These are phyloP conservation scores for Charina bottae DNA, from an alignment of 2,113 vertebrate genomes.

Conservation along the genomic window DNA sequence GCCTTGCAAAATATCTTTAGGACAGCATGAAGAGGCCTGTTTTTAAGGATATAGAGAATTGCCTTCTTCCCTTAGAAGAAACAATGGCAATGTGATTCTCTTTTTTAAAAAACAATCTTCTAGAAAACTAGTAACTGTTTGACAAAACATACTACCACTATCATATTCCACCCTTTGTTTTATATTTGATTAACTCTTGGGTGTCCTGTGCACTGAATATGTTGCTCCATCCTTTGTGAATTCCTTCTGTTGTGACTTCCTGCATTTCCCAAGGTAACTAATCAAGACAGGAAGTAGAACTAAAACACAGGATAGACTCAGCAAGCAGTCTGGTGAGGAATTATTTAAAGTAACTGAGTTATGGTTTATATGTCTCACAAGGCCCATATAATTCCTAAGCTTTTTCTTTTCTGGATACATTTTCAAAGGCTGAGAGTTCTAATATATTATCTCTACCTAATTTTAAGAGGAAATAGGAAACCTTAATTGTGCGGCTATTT, in stretches of 20 bases:
- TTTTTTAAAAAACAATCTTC: neutral
- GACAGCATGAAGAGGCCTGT: slow-evolving; percentile 14
- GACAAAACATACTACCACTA: neutral
- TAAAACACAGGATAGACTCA: neutral
- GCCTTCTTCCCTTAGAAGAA: neutral
- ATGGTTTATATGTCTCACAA: neutral
- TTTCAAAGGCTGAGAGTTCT: neutral
- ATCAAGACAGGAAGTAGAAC: neutral
- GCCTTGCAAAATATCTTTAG: slow-evolving; percentile 55
- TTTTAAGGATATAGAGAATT: slow-evolving; percentile 35
- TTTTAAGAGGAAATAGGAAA: neutral
- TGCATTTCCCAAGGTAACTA: neutral
- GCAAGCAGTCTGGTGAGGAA: neutral
- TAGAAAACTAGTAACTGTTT: neutral
- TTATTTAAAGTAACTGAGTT: slow-evolving; percentile 3
- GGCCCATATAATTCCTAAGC: neutral
- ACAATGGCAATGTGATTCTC: slow-evolving; percentile 1
- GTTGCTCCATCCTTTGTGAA: neutral
- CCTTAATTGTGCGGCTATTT: neutral
- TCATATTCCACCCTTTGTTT: neutral
- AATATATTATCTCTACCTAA: neutral
- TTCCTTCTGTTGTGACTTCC: neutral
- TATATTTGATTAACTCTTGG: slow-evolving; percentile 5
- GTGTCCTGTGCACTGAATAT: neutral
- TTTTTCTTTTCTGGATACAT: neutral